Base-by-base conservation (phyloP, 1,140 invertebrate genomes). In the Fopius arisanus region DNA sequence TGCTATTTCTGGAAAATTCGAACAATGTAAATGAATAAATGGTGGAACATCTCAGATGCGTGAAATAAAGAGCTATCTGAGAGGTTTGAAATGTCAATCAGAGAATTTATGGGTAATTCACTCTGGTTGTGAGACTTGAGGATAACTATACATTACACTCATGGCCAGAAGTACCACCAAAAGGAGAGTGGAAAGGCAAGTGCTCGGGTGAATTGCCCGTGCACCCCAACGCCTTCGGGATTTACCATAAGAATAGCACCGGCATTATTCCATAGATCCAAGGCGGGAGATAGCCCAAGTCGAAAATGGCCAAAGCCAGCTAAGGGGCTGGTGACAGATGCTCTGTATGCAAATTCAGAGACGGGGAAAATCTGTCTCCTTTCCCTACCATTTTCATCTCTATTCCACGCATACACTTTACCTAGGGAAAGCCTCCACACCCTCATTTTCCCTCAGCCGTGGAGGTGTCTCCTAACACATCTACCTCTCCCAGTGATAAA, bases 261-360 rank as follows among this genome's bases (percentile, higher is more conserved):
- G 77, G 81, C 81, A 86, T 87, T 87, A 87, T 86, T 84, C 84
- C 81, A 81, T 84, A 87, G 83, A 86, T 86, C 80, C 83, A 75
- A 80, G 77, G 71, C 76, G 71, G 79, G 78, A 86, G 84, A 87
- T 84, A 87, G 82, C 79, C 79, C 76, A 69, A 83, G 81, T 85
- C 76, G 84, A 85, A 84, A 86, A 87, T 86, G 78, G 84, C 79
- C 80, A 79, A 78, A 84, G 80, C 80, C 72, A 63, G 80, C 81
- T 84, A 85, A 86, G 83, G 86, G 85, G 81, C 84, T 84, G 85
- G 84, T 87, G 86, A 88, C 85, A 88, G 86, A 88, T 88, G 85
- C 85, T 88, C 84, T 86, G 85, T 86, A 88, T 88, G 86, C 85
- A 88, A 88, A 88, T 88, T 85, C 80, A 75, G 81, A 79, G 81